These are phyloP conservation scores for Ochotona princeps DNA, from an alignment of 2,113 vertebrate genomes.

Conservation along the genomic window DNA sequence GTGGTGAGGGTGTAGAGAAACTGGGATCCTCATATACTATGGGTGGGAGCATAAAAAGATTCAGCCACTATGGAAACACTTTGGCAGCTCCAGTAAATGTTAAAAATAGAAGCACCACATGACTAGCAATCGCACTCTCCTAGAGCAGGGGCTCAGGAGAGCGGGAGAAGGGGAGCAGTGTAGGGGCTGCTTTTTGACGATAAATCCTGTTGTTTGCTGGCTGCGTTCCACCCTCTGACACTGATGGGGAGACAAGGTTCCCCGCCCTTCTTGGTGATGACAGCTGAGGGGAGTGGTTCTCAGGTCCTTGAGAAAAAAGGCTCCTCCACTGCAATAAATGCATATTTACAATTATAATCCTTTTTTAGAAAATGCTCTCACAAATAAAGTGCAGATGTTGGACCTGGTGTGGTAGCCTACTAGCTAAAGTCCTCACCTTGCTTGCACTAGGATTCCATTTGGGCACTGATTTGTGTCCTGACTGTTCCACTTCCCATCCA, in stretches of 20 bases:
- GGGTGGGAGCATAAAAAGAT: too few relatives aligned
- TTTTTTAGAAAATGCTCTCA: not conserved
- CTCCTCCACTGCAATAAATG: not conserved
- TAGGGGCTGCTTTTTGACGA: not conserved
- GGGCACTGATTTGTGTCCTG: too few relatives aligned
- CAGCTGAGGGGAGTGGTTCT: not conserved
- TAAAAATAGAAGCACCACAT: conserved; percentile 12
- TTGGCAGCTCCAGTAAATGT: not conserved
- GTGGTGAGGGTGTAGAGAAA: not conserved
- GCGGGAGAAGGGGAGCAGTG: not conserved
- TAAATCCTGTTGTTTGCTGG: not conserved
- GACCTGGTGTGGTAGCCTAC: too few relatives aligned
- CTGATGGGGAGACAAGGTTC: not conserved
- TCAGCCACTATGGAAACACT: too few relatives aligned
- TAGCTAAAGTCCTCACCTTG: too few relatives aligned
- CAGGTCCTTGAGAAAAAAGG: not conserved
- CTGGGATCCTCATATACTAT: not conserved
- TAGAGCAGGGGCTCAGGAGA: not conserved
- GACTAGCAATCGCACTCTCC: not conserved
- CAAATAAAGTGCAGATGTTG: not conserved
- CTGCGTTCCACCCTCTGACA: not conserved
- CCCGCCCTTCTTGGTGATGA: not conserved
- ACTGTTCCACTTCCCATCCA: too few relatives aligned
- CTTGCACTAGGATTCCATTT: too few relatives aligned
- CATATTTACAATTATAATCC: not conserved